Percentiles rank a stretch among this genome's conserved stretches.
These are phyloP conservation scores for Thera obeliscata DNA, from an alignment of 2,888 invertebrate species.

Conservation along the genomic window DNA sequence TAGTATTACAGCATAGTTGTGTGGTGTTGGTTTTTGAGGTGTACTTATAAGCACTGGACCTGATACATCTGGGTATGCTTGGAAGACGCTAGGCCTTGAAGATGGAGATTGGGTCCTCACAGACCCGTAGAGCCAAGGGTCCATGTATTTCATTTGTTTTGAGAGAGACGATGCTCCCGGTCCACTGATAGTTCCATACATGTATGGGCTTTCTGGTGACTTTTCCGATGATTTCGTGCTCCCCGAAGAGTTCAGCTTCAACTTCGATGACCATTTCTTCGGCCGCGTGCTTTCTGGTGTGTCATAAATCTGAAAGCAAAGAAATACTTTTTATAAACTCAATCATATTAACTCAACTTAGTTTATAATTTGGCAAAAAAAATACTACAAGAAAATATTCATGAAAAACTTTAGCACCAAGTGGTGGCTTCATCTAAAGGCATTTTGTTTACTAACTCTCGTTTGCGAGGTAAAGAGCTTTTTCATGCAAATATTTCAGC, in stretches of 20 bases:
- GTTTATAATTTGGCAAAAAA: slow-evolving; percentile 13
- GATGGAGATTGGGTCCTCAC: slow-evolving; percentile 84
- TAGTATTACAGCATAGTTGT: slow-evolving; percentile 88
- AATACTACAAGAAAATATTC: slow-evolving; percentile 15
- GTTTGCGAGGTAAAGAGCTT: slow-evolving; percentile 53
- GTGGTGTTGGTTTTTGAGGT: slow-evolving; percentile 84
- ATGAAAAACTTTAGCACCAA: slow-evolving; percentile 43
- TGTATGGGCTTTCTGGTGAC: slow-evolving; percentile 76
- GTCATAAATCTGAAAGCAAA: slow-evolving; percentile 78
- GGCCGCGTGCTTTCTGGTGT: slow-evolving; percentile 82
- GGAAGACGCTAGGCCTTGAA: slow-evolving; percentile 78
- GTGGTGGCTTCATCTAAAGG: slow-evolving; percentile 47
- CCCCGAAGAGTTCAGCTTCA: slow-evolving; percentile 84
- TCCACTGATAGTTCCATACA: slow-evolving; percentile 81
- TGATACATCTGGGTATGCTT: slow-evolving; percentile 75
- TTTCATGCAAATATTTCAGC: slow-evolving; percentile 58
- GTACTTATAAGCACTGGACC: slow-evolving; percentile 81
- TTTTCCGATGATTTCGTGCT: slow-evolving; percentile 76
- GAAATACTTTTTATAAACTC: slow-evolving; percentile 22
- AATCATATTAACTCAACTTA: slow-evolving; percentile 5
- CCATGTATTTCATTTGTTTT: slow-evolving; percentile 93
- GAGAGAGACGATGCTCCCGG: slow-evolving; percentile 89
- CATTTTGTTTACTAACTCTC: slow-evolving; percentile 53
- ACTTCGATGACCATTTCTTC: slow-evolving; percentile 90
- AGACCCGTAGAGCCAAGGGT: slow-evolving; percentile 94